Conservation (phyloP, 1,140 invertebrate species). For the Zaprionus davidi region DNA sequence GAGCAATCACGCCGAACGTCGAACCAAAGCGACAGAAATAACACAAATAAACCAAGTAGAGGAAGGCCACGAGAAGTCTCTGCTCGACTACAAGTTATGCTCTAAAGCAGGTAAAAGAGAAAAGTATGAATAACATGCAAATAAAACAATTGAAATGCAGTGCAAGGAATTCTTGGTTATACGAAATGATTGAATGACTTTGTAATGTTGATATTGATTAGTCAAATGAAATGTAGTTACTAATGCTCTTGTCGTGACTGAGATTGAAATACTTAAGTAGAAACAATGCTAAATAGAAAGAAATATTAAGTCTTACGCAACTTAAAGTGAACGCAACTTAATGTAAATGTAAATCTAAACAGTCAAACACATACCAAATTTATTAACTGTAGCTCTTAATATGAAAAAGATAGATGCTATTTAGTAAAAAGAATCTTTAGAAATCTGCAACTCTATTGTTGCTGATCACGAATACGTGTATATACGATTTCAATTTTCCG, state of each 20-base stretch:
- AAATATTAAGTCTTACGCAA: too few species aligned
- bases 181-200: too few species aligned
- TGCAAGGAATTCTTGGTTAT: too few species aligned
- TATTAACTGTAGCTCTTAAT: background rate
- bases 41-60: background rate
- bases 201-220: background rate
- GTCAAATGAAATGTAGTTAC: too few species aligned
- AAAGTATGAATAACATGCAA: too few species aligned
- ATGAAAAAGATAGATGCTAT: background rate
- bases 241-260: background rate
- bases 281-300: background rate
- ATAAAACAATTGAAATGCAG: too few species aligned
- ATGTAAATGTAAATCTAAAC: too few species aligned
- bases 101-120: background rate
- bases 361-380: background rate
- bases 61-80: background rate
- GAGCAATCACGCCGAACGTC: conserved; percentile 68
- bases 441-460: background rate
- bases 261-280: background rate
- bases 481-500: background rate
- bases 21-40: conserved; percentile 37
- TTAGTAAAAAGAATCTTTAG: background rate
- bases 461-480: background rate
- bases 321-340: background rate
- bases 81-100: background rate